Evolutionary conservation across 92 coral and sea anemone species (phyloP).

Genomic region (Palythoa grandis): DNA sequence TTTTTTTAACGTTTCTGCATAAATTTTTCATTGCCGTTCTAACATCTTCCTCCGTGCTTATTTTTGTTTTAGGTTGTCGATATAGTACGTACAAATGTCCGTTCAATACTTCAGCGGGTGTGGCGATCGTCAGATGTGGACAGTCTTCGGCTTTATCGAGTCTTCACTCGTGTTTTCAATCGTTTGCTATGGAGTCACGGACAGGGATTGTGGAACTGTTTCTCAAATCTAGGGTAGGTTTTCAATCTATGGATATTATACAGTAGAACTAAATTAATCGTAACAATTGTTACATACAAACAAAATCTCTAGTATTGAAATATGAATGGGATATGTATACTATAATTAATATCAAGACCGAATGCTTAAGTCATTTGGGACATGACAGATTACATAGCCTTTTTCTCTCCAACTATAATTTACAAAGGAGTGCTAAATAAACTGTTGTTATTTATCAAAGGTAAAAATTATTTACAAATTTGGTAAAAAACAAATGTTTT

Average conservation of each 20-base stretch:
- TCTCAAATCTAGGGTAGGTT: slow-evolving; percentile 86
- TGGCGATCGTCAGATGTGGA: slow-evolving; percentile 97
- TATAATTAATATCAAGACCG: too few species aligned
- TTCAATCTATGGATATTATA: neutral
- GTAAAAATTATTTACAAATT: too few species aligned
- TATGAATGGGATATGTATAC: too few species aligned
- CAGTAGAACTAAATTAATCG: too few species aligned
- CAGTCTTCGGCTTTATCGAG: slow-evolving; percentile 82
- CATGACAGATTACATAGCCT: too few species aligned
- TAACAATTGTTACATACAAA: too few species aligned
- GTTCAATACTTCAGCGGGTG: slow-evolving; percentile 92
- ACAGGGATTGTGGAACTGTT: slow-evolving; percentile 98
- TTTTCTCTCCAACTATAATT: too few species aligned
- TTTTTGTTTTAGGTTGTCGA: slow-evolving; percentile 73
- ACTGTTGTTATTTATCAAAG: too few species aligned
- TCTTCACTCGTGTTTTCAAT: slow-evolving; percentile 88
- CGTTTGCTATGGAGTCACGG: slow-evolving; percentile 97
- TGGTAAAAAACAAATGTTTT: too few species aligned
- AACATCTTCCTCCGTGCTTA: neutral
- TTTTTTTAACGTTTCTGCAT: neutral
- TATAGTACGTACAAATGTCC: slow-evolving; percentile 86
- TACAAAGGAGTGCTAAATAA: too few species aligned
- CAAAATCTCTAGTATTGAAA: too few species aligned
- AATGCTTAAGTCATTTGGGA: too few species aligned
- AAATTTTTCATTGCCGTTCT: neutral